Evolutionary conservation across 1,140 invertebrate species (phyloP), one percentile per base, ranked within the genome.

Genomic region (Ooceraea biroi): DNA sequence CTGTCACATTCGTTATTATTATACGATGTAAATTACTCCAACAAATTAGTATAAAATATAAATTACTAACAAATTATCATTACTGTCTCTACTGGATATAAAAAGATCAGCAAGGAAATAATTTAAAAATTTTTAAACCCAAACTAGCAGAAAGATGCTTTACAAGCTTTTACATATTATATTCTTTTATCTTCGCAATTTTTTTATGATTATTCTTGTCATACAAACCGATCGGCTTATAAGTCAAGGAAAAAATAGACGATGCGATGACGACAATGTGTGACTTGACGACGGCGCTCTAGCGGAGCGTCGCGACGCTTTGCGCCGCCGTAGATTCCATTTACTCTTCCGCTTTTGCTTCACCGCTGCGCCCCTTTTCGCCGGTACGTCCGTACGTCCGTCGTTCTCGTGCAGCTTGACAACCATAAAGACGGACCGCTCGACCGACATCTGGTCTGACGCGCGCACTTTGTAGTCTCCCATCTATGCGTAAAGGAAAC

Each of bases 381-480:
- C 50, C 22, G 52, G 30, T 52, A n/a, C 76, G 76, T 69, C 48
- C 65, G 76, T 80, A n/a, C 76, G 76, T 36, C 69, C 30, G 27
- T 55, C 63, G 76, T 69, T 65, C 52, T 57, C 65, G 65, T 80
- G 52, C 25, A 57, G 57, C 76, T 69, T 80, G 76, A 80, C 76
- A 80, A 65, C 19, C 50, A 69, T 80, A 80, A 80, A 80, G 76
- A 80, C 65, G 50, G 27, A 36, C 76, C 76, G 76, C 76, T 78
- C 22, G 63, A 69, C 76, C 76, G 76, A 80, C 76, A 80, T 80
- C 76, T 80, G 76, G 76, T 17, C 8, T 80, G 65, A 80, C 63
- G 76, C 50, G 61, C 50, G 65, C 63, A 78, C 76, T 80, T 80
- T 80, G 76, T 80, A 80, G 76, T 80, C 76, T 66, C 73, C 73